A percentile compares a stretch with the other conserved stretches of the same genome.
Evolutionary conservation across 2,113 vertebrate species (phyloP).

Genomic region (Nibea coibor): DNA sequence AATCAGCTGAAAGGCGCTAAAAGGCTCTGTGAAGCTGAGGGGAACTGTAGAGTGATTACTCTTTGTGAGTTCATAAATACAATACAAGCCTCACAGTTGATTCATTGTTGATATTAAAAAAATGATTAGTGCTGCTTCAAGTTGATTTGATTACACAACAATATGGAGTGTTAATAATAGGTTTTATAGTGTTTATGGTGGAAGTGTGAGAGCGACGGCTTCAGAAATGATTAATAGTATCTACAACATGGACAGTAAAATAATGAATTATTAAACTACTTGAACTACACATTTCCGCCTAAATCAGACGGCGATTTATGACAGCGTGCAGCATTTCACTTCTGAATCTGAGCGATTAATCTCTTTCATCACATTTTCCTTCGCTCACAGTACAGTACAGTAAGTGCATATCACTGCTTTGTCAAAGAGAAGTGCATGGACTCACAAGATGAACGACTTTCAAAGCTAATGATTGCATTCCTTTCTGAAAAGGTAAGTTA

Average conservation of each 20-base stretch:
- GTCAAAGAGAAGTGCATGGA: conserved; percentile 76
- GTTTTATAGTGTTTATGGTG: neutral
- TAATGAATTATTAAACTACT: neutral
- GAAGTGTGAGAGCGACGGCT: neutral
- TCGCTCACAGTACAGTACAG: conserved; percentile 38
- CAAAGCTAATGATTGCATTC: conserved; percentile 83
- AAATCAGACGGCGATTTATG: neutral
- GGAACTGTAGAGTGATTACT: no score
- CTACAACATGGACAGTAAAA: no score
- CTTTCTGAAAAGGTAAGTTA: conserved; percentile 82
- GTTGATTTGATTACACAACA: neutral
- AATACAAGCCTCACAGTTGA: neutral
- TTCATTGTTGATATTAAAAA: neutral
- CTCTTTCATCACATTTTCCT: conserved; percentile 1
- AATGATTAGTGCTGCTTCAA: neutral
- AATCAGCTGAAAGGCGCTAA: no score
- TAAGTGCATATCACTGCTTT: conserved; percentile 71
- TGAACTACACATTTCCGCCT: neutral
- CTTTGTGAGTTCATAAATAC: no score
- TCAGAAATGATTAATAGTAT: neutral
- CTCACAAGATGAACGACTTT: conserved; percentile 86
- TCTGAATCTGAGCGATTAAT: neutral
- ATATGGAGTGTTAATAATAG: neutral
- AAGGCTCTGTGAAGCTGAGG: no score
- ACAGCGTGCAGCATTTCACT: neutral